A percentile compares a stretch with the other conserved stretches of the same genome.
Conservation (phyloP, 2,113 vertebrate genomes). For the Cacatua alba region DNA sequence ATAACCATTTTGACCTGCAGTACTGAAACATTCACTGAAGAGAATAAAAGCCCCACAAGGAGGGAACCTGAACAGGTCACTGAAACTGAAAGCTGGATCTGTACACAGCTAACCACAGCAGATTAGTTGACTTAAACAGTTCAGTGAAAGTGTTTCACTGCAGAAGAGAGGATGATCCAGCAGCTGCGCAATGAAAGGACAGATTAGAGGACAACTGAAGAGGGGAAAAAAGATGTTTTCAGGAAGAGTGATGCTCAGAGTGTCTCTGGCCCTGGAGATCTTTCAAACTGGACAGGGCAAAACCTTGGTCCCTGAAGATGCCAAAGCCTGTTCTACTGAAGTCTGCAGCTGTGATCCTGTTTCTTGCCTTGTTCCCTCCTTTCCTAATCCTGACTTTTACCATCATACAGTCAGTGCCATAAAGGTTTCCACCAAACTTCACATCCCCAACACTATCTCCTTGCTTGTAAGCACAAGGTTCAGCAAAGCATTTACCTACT, state of each 20-base stretch:
- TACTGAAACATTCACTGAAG: background rate
- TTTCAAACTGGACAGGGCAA: background rate
- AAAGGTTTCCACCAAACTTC: background rate
- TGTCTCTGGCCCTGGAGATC: background rate
- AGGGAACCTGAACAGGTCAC: background rate
- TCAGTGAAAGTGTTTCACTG: background rate
- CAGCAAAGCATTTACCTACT: background rate
- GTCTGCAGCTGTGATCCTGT: background rate
- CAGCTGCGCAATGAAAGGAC: background rate
- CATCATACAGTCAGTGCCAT: background rate
- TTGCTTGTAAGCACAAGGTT: background rate
- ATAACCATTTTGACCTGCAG: background rate
- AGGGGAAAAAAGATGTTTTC: background rate
- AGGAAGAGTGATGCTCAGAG: background rate
- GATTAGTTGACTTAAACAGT: background rate
- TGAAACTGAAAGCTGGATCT: background rate
- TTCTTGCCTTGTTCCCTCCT: background rate
- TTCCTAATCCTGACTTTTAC: background rate
- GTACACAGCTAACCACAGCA: background rate
- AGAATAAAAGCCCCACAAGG: background rate
- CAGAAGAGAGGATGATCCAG: background rate
- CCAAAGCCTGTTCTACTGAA: background rate
- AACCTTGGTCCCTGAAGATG: background rate
- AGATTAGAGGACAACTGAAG: background rate
- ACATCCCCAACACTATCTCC: background rate